phyloP scores from a whole-genome alignment of 2,113 vertebrate genomes.

The Cryptomyrus ogoouensis region DNA sequence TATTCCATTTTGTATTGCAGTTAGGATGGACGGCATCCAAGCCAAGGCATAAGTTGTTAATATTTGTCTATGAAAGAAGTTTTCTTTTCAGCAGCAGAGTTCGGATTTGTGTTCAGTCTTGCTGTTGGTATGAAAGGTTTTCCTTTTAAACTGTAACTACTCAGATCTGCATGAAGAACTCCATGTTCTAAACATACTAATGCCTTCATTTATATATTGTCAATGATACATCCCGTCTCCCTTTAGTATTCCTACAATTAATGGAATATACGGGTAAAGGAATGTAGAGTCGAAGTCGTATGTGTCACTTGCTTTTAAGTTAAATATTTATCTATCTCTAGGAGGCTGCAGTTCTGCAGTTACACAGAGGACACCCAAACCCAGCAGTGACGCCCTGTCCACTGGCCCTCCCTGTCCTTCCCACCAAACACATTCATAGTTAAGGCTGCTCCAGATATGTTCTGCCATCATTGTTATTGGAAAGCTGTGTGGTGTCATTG shows the following conservation, averaged over 20 bases:
- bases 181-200: not conserved
- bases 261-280: not conserved
- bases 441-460: not conserved
- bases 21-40: not conserved
- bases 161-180: not conserved
- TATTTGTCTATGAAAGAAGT: not conserved
- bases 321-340: not conserved
- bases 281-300: not conserved
- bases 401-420: not conserved
- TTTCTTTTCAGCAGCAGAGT: not conserved
- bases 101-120: not conserved
- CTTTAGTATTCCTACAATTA: not conserved
- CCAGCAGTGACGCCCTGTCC: not conserved
- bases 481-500: not conserved
- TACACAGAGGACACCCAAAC: not conserved
- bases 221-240: not conserved
- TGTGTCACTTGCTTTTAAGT: not conserved
- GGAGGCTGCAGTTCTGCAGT: not conserved
- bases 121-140: not conserved
- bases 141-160: not conserved
- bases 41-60: not conserved
- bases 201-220: not conserved
- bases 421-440: not conserved
- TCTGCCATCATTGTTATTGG: not conserved
- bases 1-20: not conserved